phyloP scores from a whole-genome alignment of 2,888 invertebrate genomes.

The Ellobium chinense region DNA sequence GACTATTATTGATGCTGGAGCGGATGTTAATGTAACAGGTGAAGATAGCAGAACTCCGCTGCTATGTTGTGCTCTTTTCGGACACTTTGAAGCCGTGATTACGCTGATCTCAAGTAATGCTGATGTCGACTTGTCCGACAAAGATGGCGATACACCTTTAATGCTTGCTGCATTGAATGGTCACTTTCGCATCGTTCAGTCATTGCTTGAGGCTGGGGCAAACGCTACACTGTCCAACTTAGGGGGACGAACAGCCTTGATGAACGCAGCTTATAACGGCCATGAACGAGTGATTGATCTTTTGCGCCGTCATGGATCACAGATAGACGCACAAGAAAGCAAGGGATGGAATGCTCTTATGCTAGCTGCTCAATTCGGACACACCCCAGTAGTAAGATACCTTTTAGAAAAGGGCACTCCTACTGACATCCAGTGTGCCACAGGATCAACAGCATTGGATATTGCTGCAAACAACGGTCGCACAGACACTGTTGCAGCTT shows the following conservation, averaged over 20 bases:
- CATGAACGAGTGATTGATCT: background rate
- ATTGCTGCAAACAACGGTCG: conserved; percentile 29
- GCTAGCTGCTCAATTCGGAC: conserved; percentile 32
- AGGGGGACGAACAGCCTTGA: conserved; percentile 18
- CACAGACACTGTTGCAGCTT: background rate
- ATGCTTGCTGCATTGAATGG: conserved; percentile 31
- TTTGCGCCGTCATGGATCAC: background rate
- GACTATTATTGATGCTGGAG: conserved; percentile 25
- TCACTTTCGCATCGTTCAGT: conserved; percentile 4
- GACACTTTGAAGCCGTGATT: background rate
- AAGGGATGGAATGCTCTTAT: conserved; percentile 41
- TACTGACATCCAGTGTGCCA: background rate
- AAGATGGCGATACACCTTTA: conserved; percentile 29
- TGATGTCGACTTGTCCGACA: conserved; percentile 17
- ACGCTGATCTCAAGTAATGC: background rate
- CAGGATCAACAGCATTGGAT: conserved; percentile 1
- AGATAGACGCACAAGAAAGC: background rate
- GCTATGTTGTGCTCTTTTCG: background rate
- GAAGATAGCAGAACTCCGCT: conserved; percentile 7
- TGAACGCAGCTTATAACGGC: conserved; percentile 18
- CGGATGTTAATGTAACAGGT: conserved; percentile 15
- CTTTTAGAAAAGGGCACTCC: background rate
- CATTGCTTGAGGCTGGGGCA: background rate
- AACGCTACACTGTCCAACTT: background rate
- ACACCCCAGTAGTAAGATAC: background rate